Base-by-base conservation (phyloP, 2,113 vertebrate genomes). In the Mixornis gularis region DNA sequence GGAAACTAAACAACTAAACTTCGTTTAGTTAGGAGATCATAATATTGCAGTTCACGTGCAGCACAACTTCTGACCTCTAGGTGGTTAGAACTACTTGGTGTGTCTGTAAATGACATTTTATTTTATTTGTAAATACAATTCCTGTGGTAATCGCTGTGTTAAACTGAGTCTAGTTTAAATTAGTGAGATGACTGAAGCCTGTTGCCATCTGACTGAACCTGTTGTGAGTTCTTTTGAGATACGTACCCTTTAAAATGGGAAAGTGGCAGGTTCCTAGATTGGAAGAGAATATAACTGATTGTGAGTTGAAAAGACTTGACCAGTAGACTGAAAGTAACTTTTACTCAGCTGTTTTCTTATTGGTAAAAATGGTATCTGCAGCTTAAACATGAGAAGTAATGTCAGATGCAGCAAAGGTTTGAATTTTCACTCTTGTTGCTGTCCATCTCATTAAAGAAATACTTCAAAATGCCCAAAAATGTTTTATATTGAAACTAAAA, bases 381-480 rank as follows among this genome's bases (percentile, higher is more conserved):
- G 62, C 46, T 41, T 34, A 65, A 85, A 94, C 36, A 69, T 58
- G 58, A 91, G 38, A 85, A 84, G 21, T 73, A 62, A 41, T 52
- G 52, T 81, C 70, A 79, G 29, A 62, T 72, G 58, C 38, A 66
- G 22, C 40, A 79, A 73, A 89, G 74, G 64, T 30, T 92, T 84
- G 30, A 43, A 59, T 92, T 95, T 80, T 78, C 56, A 36, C 24
- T 77, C 59, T 76, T 52, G 36, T 34, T 91, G 27, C 66, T 76
- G 21, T 56, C 63, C 26, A 1, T 70, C 74, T 90, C 20, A 29
- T 62, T 91, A 63, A 95, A 87, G 26, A 64, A 71, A 40, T 87
- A 62, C 34, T 91, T 95, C 38, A 76, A 87, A 82, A 76, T 74
- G 41, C 66, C 52, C 62, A 60, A 40, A 91, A 89, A 64, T 49